Evolutionary conservation across 2,113 vertebrate genomes (phyloP), one percentile per base, ranked within the genome.

Genomic region (Tachuris rubrigastra): DNA sequence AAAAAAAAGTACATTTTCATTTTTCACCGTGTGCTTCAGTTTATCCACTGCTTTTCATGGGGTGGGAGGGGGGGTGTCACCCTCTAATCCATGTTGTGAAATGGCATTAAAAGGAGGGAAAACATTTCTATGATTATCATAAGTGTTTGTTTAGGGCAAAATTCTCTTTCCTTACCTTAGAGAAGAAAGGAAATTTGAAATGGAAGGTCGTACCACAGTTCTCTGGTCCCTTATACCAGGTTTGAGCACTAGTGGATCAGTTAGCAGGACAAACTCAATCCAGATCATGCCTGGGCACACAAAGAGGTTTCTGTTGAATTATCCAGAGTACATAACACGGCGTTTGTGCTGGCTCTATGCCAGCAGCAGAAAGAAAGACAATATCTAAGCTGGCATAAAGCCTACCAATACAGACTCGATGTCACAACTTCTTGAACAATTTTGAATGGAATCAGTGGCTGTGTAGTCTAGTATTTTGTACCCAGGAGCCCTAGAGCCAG

Each of bases 261-360:
- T 88, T 37, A 92, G 63, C 79, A 42, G 78, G 82, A 91, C 74
- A 83, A 92, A 93, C 74, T 90, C 79, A 83, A 58, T 49, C 53
- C 95, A 94, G 90, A 87, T 82, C 85, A 5, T 93, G 90, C 92
- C 94, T 80, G 63, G 79, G 79, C 94, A 92, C 90, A 97, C 95
- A 95, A 77, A 76, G 73, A 58, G 0, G 2, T 90, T 83, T 68
- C 95, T 96, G 94, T 93, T 91, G 95, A 76, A 56, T 85, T 65
- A 62, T 67, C n/a, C 88, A 73, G 90, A 37, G 90, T 35, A 65
- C 85, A 73, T n/a, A 93, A 71, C 42, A n/a, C 3, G 0, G 82
- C 8, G 2, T 80, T 93, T 92, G 42, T 80, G 79, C 83, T 96
- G 96, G 90, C 87, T 67, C 50, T 35, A 1, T 4, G 87, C 93